Evolutionary conservation across 2,888 invertebrate species (phyloP), one percentile per base, ranked within the genome.

Genomic region (Rotaria sp.): DNA sequence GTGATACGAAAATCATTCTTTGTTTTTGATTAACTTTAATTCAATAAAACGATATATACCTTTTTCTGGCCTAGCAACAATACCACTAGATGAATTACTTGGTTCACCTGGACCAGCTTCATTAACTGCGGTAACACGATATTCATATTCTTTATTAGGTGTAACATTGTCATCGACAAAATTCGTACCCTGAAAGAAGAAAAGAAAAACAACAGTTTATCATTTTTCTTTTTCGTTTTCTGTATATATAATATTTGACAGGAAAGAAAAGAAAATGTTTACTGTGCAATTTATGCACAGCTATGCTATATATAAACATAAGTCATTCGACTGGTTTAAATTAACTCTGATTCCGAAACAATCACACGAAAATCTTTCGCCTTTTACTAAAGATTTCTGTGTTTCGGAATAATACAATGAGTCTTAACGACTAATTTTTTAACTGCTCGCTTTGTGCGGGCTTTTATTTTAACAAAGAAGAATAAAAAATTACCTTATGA

Each of bases 91-190:
- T 24, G 89, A 88, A 15, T 89, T 87, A 85, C 90, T 90, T 7
- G 90, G 90, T 84, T 90, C 90, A 45, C 91, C 90, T 50, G 90
- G 90, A 48, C 92, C 91, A 0, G 90, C 91, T 52, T 91, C 92
- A 87, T 92, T 92, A 85, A 90, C 88, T 38, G 92, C 92, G 15
- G 89, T 89, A 11, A 92, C 91, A 85, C 92, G 89, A 89, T 92
- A 92, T 85, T 92, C 91, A 88, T 92, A 92, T 85, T 90, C 90
- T 88, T 91, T 91, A 87, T 90, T 89, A 90, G 96, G 96, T 91
- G 95, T 95, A 89, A 97, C 97, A 96, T 92, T 92, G 85, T 91
- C 90, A 87, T 92, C 92, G 84, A 89, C 89, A 88, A 89, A 91
- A 86, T 89, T 89, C 13, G 89, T 88, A 1, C 88, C 89, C 89